Percentiles rank a stretch among this genome's conserved stretches.
Evolutionary conservation across 2,888 invertebrate genomes (phyloP).

Genomic region (Drosophila kuntzei): DNA sequence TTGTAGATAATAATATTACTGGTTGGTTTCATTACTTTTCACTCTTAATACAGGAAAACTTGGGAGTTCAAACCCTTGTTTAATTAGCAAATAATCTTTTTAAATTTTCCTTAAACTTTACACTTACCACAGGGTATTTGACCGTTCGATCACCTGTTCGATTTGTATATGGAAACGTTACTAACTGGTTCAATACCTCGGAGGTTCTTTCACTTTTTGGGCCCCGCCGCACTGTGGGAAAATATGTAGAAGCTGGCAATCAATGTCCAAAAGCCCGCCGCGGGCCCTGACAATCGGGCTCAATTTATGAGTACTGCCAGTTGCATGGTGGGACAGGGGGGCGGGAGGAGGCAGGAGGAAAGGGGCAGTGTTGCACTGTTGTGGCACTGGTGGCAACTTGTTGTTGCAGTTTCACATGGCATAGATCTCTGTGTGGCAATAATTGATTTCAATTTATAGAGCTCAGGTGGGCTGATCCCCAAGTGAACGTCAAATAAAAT

Average conservation of each 20-base stretch:
- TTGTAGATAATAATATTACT: no score
- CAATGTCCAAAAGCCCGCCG: constrained; percentile 75
- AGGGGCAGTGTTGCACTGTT: constrained; percentile 1
- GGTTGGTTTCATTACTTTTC: background rate
- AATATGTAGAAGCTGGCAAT: constrained; percentile 81
- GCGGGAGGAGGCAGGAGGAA: background rate
- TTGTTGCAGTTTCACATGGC: constrained; percentile 64
- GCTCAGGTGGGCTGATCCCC: constrained; percentile 56
- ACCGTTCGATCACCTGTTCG: background rate
- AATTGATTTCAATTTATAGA: constrained; percentile 77
- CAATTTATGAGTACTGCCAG: constrained; percentile 70
- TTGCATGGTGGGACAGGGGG: constrained; percentile 1
- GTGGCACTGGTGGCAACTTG: constrained; percentile 33
- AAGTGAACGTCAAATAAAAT: constrained; percentile 57
- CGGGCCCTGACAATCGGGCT: constrained; percentile 72
- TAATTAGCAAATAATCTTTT: background rate
- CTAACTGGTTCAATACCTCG: constrained; percentile 52
- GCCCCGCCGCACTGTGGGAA: constrained; percentile 70
- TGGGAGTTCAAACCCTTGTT: background rate
- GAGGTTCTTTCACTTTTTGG: constrained; percentile 74
- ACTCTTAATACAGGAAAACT: background rate
- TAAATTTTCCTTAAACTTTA: background rate
- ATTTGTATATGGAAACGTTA: constrained; percentile 19
- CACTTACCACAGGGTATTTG: constrained; percentile 30
- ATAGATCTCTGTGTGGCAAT: constrained; percentile 71